phyloP scores from a whole-genome alignment of 2,888 invertebrate species.

The Oeneis ivallda region DNA sequence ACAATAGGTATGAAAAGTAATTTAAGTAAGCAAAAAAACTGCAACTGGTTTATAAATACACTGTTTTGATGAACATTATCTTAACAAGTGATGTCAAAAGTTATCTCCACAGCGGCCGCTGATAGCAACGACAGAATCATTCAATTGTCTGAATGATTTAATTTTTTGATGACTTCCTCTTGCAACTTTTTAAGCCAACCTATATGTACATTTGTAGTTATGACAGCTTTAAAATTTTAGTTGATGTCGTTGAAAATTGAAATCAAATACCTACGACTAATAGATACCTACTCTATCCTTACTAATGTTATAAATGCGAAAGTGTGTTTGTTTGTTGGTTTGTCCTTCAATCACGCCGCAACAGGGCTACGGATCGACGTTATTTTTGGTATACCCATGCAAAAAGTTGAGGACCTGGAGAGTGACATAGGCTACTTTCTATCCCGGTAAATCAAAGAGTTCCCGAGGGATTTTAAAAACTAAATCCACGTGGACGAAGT shows the following conservation, averaged over 20 bases:
- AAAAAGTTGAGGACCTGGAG: too few relatives aligned
- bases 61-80: constrained; percentile 22
- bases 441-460: too few relatives aligned
- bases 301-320: too few relatives aligned
- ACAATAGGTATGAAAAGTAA: not conserved
- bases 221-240: not conserved
- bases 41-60: not conserved
- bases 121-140: constrained; percentile 28
- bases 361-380: too few relatives aligned
- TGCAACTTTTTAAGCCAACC: constrained; percentile 15
- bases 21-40: not conserved
- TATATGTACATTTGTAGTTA: not conserved
- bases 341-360: too few relatives aligned
- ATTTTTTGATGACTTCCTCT: constrained; percentile 33
- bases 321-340: too few relatives aligned
- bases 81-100: constrained; percentile 30
- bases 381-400: too few relatives aligned
- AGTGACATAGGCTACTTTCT: too few relatives aligned
- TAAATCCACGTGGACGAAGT: too few relatives aligned
- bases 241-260: not conserved
- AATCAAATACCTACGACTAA: too few relatives aligned
- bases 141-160: constrained; percentile 34
- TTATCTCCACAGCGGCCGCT: constrained; percentile 20
- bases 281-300: too few relatives aligned
- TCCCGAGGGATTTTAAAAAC: too few relatives aligned